Evolutionary conservation across 2,888 invertebrate genomes (phyloP).

Genomic region (Dynastes maya): DNA sequence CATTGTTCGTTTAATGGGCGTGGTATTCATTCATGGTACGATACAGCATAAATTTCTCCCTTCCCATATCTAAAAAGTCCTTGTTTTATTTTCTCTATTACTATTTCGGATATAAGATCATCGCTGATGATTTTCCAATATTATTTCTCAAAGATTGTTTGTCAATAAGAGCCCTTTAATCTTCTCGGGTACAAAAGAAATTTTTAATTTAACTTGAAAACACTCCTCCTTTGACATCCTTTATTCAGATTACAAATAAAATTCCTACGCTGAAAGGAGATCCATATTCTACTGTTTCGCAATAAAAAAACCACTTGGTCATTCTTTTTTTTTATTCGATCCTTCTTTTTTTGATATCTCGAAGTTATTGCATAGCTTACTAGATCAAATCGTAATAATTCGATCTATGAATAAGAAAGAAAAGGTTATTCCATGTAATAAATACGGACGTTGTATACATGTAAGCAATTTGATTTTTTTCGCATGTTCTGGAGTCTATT

Average conservation of each 20-base stretch:
- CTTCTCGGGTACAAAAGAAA: background rate
- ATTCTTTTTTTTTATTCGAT: background rate
- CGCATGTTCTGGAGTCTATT: constrained; percentile 52
- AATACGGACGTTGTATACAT: background rate
- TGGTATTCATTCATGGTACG: constrained; percentile 31
- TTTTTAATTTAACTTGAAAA: constrained; percentile 34
- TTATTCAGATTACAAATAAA: constrained; percentile 36
- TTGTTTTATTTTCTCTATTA: background rate
- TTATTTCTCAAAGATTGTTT: constrained; percentile 7
- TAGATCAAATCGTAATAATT: background rate
- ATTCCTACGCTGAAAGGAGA: constrained; percentile 11
- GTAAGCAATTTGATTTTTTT: constrained; percentile 53
- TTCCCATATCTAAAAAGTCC: too few relatives aligned
- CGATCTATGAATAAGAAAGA: background rate
- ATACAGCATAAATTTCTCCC: constrained; percentile 3
- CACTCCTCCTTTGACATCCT: constrained; percentile 7
- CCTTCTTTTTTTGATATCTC: background rate
- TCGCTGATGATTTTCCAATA: background rate
- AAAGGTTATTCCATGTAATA: background rate
- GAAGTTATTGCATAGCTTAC: background rate
- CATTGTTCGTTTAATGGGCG: constrained; percentile 35
- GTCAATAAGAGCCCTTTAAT: constrained; percentile 10
- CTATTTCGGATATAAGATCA: background rate
- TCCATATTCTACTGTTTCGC: constrained; percentile 13
- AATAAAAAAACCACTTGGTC: background rate